Evolutionary conservation across 2,797 vertebrate genomes (phyloP), one percentile per base, ranked within the genome.

Genomic region (Scomberomorus guttatus): DNA sequence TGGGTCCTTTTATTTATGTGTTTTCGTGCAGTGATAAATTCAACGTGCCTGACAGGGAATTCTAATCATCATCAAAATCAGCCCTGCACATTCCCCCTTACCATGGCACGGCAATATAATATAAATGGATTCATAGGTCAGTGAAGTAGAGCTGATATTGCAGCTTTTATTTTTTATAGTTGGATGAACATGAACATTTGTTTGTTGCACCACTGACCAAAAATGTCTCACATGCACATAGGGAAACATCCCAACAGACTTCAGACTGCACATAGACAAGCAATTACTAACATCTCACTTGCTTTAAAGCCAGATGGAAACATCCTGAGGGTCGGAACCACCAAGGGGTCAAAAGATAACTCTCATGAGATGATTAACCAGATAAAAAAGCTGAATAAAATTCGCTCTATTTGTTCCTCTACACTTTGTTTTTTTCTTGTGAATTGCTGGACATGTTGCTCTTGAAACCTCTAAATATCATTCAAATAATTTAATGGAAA

Each of bases 1-100:
- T 22, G 5, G 8, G 0, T 55, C 46, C 4, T 27, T 58, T 83
- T 77, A 73, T 82, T 89, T 61, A 66, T 85, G 29, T 25, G 39
- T 42, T 6, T 68, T 9, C 5, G 14, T 42, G 61, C 22, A 71
- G 55, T 5, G 1, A 71, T 81, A 63, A 54, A 71, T 71, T 77
- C n/a, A 29, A 1, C 8, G 1, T 59, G 24, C 46, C 61, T 79
- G 82, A 80, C 65, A 77, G 13, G 63, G 22, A 22, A 18, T 7
- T 14, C 27, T 60, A 54, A 82, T 85, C 62, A 68, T 3, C 25
- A 27, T 75, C 0, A 14, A 58, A 82, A 64, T 64, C 61, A 39
- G 32, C 65, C 42, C 59, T 20, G 9, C 5, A 25, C 44, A 10
- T 20, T 0, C 20, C 20, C 64, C 24, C 27, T 29, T 2, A 22